Conservation (phyloP, 2,797 vertebrate species). For the Paedocypris micromegethes region DNA sequence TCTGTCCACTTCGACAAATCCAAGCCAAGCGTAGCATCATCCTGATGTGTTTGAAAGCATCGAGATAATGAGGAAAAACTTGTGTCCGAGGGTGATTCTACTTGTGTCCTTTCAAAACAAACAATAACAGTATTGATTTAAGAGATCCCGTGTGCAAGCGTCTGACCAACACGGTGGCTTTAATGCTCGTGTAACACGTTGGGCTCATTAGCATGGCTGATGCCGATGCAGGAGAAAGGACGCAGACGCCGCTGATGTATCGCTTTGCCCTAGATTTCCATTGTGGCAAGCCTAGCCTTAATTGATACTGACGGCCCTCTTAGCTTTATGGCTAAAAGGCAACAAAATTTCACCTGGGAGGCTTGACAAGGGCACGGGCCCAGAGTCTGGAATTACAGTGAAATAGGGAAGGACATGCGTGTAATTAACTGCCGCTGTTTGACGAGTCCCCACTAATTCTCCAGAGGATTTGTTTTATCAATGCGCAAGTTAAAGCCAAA, state of each 20-base stretch:
- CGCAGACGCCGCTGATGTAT: slow-evolving; percentile 42
- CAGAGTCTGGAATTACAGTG: not conserved
- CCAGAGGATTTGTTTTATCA: slow-evolving; percentile 36
- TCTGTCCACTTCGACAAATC: not conserved
- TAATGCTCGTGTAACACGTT: slow-evolving; percentile 7
- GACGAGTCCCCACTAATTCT: slow-evolving; percentile 40
- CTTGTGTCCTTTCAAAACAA: slow-evolving; percentile 25
- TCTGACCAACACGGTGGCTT: slow-evolving; percentile 28
- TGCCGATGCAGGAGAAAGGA: slow-evolving; percentile 34
- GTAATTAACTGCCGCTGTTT: slow-evolving; percentile 39
- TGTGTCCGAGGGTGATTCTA: slow-evolving; percentile 17
- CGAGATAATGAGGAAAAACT: slow-evolving; percentile 10
- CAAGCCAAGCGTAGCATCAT: slow-evolving; percentile 11
- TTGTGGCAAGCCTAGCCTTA: slow-evolving; percentile 31
- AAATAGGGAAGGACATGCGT: slow-evolving; percentile 20
- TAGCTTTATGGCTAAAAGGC: slow-evolving; percentile 35
- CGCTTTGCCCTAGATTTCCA: slow-evolving; percentile 45
- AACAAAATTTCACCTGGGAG: slow-evolving; percentile 37
- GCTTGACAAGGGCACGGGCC: slow-evolving; percentile 8
- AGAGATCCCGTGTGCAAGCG: slow-evolving; percentile 5
- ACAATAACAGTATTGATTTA: slow-evolving; percentile 23
- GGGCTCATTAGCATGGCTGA: slow-evolving; percentile 34
- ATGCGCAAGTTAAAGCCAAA: slow-evolving; percentile 23
- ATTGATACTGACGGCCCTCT: slow-evolving; percentile 39
- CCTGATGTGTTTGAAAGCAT: not conserved